These are phyloP conservation scores for Epinotia brunnichana DNA, from an alignment of 2,888 invertebrate species.

Conservation along the genomic window DNA sequence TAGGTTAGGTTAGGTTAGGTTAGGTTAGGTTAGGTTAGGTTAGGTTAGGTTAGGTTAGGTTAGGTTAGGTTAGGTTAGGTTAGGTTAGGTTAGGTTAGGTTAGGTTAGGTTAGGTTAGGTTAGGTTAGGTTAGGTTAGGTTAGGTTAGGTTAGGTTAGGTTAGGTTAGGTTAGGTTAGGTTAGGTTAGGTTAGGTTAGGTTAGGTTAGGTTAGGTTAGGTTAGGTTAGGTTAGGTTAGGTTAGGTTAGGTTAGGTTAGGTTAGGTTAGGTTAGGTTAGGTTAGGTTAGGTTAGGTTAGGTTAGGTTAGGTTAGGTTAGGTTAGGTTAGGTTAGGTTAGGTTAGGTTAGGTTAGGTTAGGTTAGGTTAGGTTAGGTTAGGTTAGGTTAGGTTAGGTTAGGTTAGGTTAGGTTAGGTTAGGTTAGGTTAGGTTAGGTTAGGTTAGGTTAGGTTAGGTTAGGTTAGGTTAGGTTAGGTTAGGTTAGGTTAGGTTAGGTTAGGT, in stretches of 20 bases:
- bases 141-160: constrained; percentile 29
- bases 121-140: constrained; percentile 29
- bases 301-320: constrained; percentile 29
- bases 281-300: constrained; percentile 29
- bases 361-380: constrained; percentile 29
- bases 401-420: constrained; percentile 29
- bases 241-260: constrained; percentile 29
- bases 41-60: constrained; percentile 29
- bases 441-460: constrained; percentile 29
- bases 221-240: constrained; percentile 29
- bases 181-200: constrained; percentile 29
- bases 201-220: constrained; percentile 29
- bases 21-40: constrained; percentile 29
- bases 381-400: constrained; percentile 29
- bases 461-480: constrained; percentile 29
- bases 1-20: constrained; percentile 29
- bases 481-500: constrained; percentile 29
- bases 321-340: constrained; percentile 29
- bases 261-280: constrained; percentile 29
- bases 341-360: constrained; percentile 29
- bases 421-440: constrained; percentile 29
- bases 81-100: constrained; percentile 29
- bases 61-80: constrained; percentile 29
- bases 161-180: constrained; percentile 29
- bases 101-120: constrained; percentile 29